Conservation (phyloP, 2,888 invertebrate genomes). For the Troides oblongomaculatus region DNA sequence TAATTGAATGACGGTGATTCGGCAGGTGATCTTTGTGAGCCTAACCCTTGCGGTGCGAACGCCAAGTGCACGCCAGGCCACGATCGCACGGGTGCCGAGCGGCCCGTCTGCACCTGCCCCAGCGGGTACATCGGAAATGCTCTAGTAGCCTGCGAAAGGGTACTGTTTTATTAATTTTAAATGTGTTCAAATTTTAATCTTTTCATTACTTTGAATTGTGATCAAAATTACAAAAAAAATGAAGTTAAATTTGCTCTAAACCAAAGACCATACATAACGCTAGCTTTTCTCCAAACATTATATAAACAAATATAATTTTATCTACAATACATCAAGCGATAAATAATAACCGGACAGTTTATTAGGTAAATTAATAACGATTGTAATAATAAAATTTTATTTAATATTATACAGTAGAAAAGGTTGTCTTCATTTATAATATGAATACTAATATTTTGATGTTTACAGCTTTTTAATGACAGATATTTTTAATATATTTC, state of each 20-base stretch:
- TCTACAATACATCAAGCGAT: no score
- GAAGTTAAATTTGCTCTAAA: no score
- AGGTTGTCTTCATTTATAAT: not conserved
- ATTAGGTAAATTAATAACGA: no score
- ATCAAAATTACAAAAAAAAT: no score
- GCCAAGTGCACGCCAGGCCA: slow-evolving; percentile 91
- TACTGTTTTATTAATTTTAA: slow-evolving; percentile 37
- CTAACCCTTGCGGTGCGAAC: slow-evolving; percentile 91
- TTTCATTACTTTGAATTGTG: no score
- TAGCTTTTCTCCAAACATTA: no score
- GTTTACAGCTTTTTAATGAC: not conserved
- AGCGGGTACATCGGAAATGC: slow-evolving; percentile 89
- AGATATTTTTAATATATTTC: slow-evolving; percentile 31
- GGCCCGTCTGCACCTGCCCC: slow-evolving; percentile 92
- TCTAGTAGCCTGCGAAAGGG: slow-evolving; percentile 83
- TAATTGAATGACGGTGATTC: not conserved
- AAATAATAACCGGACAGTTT: no score
- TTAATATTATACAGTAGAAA: not conserved
- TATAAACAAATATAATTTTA: no score
- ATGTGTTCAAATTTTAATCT: not conserved
- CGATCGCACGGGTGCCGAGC: slow-evolving; percentile 88
- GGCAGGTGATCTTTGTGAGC: slow-evolving; percentile 89
- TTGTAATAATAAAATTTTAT: no score
- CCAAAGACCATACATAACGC: no score
- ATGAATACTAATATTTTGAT: not conserved